Base-by-base conservation (phyloP, 2,113 vertebrate species). In the Oophaga pumilio region DNA sequence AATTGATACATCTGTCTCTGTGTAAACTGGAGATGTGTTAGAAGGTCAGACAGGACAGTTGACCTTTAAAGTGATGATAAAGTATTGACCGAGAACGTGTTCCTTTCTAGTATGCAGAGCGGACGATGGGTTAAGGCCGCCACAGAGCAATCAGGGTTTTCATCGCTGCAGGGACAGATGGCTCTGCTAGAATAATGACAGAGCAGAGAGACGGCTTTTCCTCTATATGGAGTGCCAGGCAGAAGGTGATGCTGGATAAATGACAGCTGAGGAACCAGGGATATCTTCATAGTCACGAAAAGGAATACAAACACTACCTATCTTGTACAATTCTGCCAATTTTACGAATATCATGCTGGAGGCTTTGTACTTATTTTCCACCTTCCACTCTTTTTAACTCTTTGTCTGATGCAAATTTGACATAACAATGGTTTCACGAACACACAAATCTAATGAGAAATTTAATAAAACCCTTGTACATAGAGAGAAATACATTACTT, bases 1-100 rank as follows among this genome's bases (percentile, higher is more conserved):
- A 68, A 84, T 76, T 77, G 71, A 88, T 88, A 88, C 81, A 88
- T 64, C 87, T 88, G 87, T 83, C 79, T 76, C 80, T 20, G 24
- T 43, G 73, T 83, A 88, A 84, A 52, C 49, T 11, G 80, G n/a
- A 76, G 60, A 76, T 76, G 50, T 57, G 59, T 56, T 84, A 88
- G 77, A 88, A 88, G 81, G 81, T 77, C 87, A 88, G 17, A 84
- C 73, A 88, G 81, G 71, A 88, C 43, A 68, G 71, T 52, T 88
- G 87, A 88, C 87, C 71, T 88, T 88, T 88, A 88, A 87, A 88
- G 71, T 10, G 26, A 62, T 84, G 87, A 88, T 83, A 83, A 88
- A 56, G 87, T 88, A 88, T 88, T 88, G 87, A 88, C 87, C 68
- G 59, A 8, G 20, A 49, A 24, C 14, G 69, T 73, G 71, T 76